phyloP scores from a whole-genome alignment of 1,140 invertebrate species.

The Trissolcus basalis region DNA sequence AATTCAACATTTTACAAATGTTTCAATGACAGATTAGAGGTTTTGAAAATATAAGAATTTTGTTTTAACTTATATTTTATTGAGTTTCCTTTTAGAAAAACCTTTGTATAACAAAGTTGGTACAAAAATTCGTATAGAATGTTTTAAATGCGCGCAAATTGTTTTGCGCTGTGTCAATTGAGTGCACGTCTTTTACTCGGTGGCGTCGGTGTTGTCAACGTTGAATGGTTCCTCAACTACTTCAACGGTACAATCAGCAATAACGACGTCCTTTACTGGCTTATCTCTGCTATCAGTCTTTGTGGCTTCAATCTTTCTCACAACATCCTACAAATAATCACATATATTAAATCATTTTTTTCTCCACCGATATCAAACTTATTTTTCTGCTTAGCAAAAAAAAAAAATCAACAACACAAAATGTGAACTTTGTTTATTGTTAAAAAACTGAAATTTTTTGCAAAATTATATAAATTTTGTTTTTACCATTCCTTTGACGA shows the following conservation, averaged over 20 bases:
- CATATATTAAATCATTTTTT: neutral
- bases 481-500: conserved; percentile 91
- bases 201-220: conserved; percentile 88
- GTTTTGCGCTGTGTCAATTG: neutral
- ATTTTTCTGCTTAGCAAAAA: too few species aligned
- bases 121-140: conserved; percentile 44
- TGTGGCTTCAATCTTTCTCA: conserved; percentile 89
- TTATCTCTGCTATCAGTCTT: conserved; percentile 86
- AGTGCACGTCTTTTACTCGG: conserved; percentile 74
- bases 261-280: conserved; percentile 87
- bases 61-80: conserved; percentile 11
- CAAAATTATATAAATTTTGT: too few species aligned
- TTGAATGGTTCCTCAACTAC: conserved; percentile 85
- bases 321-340: conserved; percentile 79
- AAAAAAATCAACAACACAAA: too few species aligned
- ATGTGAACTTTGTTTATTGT: too few species aligned
- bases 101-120: conserved; percentile 49
- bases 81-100: conserved; percentile 1
- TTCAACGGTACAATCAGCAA: conserved; percentile 84
- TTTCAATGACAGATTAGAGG: too few species aligned
- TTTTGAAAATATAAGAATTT: too few species aligned
- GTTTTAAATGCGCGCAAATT: conserved; percentile 29
- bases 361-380: too few species aligned
- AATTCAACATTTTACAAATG: too few species aligned
- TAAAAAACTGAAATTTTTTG: too few species aligned